Base-by-base conservation (phyloP, 2,797 vertebrate genomes). In the Phaenicophaeus curvirostris region DNA sequence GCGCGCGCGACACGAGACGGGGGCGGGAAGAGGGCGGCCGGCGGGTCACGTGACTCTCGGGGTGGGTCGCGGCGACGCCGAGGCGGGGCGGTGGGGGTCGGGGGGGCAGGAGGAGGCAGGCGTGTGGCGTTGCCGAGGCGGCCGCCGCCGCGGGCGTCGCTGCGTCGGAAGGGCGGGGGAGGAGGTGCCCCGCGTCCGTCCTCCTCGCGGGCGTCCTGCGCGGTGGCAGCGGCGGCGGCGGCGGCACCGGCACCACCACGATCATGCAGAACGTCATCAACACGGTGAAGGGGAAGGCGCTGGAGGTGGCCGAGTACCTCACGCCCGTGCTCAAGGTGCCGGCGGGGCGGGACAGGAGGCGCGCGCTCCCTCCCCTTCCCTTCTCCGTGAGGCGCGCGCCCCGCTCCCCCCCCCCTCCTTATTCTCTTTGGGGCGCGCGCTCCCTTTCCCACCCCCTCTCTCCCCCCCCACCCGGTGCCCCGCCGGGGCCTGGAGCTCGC, bases 191-290 rank as follows among this genome's bases (percentile, higher is more conserved):
- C n/a, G 46, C 9, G 30, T 50, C 2, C 1, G 23, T 55, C 8
- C 25, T 68, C 17, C 23, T 27, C 6, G 8, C 13, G 33, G 37
- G 67, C n/a, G n/a, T 37, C 30, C n/a, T 9, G 85, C 50, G n/a
- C 77, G 93, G 93, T 86, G 51, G 93, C 87, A n/a, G n/a, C n/a
- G n/a, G n/a, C n/a, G n/a, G n/a, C n/a, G 51, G 93, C 87, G n/a
- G n/a, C n/a, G n/a, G n/a, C n/a, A n/a, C n/a, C n/a, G n/a, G n/a
- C 46, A 15, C 24, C 50, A 27, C 13, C 25, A 51, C 92, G 86
- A 53, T 84, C 73, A 99, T 99, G 99, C 99, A 99, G 98, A 99
- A 98, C 98, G 98, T 99, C 42, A 99, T 99, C 81, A 99, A 99
- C 97, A 98, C 99, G 8, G 98, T 99, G 95, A 99, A 99, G 90